Evolutionary conservation across 2,797 vertebrate genomes (phyloP).

Genomic region (Myiotriccus ornatus): DNA sequence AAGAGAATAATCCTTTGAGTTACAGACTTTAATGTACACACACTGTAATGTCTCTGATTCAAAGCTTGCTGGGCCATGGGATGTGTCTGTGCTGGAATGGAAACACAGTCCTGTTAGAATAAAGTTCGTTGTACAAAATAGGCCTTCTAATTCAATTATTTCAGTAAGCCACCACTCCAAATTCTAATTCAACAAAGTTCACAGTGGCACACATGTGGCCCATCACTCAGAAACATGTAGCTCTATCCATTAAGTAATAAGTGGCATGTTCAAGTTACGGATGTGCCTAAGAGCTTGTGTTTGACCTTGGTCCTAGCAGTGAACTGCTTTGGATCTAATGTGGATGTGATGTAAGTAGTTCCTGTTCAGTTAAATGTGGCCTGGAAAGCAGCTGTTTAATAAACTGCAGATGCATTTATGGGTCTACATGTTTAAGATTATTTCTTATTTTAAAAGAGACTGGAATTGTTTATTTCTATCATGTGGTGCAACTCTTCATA

Average conservation of each 20-base stretch:
- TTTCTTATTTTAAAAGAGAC: neutral
- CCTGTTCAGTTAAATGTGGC: neutral
- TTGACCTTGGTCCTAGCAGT: neutral
- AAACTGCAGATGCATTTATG: neutral
- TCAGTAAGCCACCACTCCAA: neutral
- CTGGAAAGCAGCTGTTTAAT: neutral
- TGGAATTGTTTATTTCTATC: neutral
- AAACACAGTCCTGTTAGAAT: neutral
- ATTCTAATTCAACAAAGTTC: neutral
- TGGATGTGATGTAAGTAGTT: neutral
- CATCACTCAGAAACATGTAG: fast-evolving
- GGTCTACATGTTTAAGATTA: neutral
- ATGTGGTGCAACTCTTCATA: neutral
- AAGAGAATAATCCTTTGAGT: neutral
- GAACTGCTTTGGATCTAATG: neutral
- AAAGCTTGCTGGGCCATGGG: neutral
- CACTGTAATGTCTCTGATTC: neutral
- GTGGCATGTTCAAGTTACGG: neutral
- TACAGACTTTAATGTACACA: neutral
- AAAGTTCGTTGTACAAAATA: neutral
- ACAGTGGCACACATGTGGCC: neutral
- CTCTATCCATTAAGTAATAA: neutral
- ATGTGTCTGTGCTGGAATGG: neutral
- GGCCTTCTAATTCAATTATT: neutral
- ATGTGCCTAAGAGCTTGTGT: neutral